A percentile compares a stretch with the other conserved stretches of the same genome.
Evolutionary conservation across 2,888 invertebrate species (phyloP).

Genomic region (Halocaridina rubra): DNA sequence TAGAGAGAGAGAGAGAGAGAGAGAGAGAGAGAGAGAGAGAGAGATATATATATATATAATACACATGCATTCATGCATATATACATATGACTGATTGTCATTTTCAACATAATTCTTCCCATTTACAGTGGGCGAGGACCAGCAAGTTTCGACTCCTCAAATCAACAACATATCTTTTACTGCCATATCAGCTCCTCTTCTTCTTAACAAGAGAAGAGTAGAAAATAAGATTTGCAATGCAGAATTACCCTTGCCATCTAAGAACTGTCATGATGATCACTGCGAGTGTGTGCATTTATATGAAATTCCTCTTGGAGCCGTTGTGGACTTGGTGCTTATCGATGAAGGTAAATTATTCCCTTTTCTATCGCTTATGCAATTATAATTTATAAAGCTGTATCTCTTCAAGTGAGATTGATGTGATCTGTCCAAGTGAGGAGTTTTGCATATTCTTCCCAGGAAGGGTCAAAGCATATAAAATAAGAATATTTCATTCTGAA

Average conservation of each 20-base stretch:
- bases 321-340: slow-evolving; percentile 85
- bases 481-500: no score
- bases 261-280: slow-evolving; percentile 77
- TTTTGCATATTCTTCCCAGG: no score
- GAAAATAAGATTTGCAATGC: slow-evolving; percentile 80
- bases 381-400: no score
- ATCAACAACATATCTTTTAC: slow-evolving; percentile 85
- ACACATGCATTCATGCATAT: no score
- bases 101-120: neutral
- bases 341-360: slow-evolving; percentile 86
- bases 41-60: no score
- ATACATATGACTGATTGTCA: no score
- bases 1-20: no score
- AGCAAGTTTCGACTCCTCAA: slow-evolving; percentile 83
- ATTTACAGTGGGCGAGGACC: slow-evolving; percentile 30
- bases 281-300: slow-evolving; percentile 88
- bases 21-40: no score
- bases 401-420: no score
- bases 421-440: no score
- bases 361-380: no score
- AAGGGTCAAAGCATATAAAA: no score
- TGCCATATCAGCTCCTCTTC: slow-evolving; percentile 79
- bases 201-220: slow-evolving; percentile 76
- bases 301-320: slow-evolving; percentile 79
- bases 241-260: slow-evolving; percentile 74